phyloP scores from a whole-genome alignment of 2,113 vertebrate species.

The Garra rufa region DNA sequence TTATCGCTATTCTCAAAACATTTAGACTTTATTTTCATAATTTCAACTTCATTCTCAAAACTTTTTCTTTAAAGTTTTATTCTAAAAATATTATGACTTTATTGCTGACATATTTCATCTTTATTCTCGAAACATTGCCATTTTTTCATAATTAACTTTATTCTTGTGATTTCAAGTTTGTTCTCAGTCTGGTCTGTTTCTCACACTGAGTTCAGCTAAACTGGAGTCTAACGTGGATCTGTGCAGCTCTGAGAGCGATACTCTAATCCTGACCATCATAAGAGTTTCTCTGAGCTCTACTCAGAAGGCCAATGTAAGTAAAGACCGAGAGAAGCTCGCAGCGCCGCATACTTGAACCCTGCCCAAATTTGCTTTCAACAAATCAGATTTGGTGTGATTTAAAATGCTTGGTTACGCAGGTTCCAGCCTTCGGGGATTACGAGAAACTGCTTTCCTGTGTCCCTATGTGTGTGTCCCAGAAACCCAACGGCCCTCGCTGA shows the following conservation, averaged over 20 bases:
- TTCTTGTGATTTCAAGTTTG: no score
- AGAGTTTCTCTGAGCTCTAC: slow-evolving; percentile 17
- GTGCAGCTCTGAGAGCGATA: not conserved
- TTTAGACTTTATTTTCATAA: no score
- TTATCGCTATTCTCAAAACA: no score
- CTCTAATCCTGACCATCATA: slow-evolving; percentile 11
- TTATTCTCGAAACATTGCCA: no score
- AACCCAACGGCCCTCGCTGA: slow-evolving; percentile 10
- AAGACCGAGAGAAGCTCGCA: slow-evolving; percentile 33
- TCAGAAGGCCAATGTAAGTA: slow-evolving; percentile 44
- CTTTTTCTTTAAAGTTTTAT: no score
- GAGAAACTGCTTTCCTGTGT: slow-evolving; percentile 8
- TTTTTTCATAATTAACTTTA: no score
- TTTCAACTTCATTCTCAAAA: no score
- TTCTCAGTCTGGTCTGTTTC: no score
- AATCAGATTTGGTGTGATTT: slow-evolving; percentile 60
- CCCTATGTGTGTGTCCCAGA: slow-evolving; percentile 38
- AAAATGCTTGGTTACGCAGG: slow-evolving; percentile 61
- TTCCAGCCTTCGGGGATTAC: slow-evolving; percentile 52
- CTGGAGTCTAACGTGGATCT: no score
- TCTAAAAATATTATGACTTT: no score
- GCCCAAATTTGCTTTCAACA: slow-evolving; percentile 59
- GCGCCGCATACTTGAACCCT: slow-evolving; percentile 50
- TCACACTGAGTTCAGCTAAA: no score
- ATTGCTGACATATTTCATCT: no score